Evolutionary conservation across 2,888 invertebrate species (phyloP), one percentile per base, ranked within the genome.

Genomic region (Rambutsinella grinnellia): DNA sequence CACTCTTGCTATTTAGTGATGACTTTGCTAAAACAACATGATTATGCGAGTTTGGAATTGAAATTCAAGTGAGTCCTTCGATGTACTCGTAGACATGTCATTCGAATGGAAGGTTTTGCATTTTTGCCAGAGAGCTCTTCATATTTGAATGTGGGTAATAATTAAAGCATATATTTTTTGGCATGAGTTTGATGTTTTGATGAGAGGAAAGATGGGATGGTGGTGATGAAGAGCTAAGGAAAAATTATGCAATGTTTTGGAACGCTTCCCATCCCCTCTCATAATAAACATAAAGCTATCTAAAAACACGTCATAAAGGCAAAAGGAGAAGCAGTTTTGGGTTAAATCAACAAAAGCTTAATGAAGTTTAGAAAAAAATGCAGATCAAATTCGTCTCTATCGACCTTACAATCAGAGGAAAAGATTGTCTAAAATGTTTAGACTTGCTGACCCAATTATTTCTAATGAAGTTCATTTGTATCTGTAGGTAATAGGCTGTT

Each of bases 311-410:
- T n/a, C n/a, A n/a, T n/a, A n/a, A n/a, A n/a, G 47, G 46, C 44
- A 51, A 27, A 17, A 21, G 13, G 49, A 63, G 23, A 24, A 28
- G 26, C 44, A 19, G 49, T 67, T 66, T 60, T 21, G 62, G 74
- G 74, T 67, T 74, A 74, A 24, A 67, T 49, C 61, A 67, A 74
- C 74, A 74, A 67, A 66, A 47, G 19, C 19, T 53, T 53, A 63
- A 63, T 63, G 53, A 63, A 63, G 53, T 63, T 36, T 23, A 36
- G n/a, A 62, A 58, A 5, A 15, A 53, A 1, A 53, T 17, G 17
- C 17, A 46, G 15, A n/a, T 17, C 46, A n/a, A 17, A 15, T 46
- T 17, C 46, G 17, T 15, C 17, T 46, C 46, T 46, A 17, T 15
- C 46, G 2, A 15, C 17, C n/a, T 17, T 46, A 46, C 46, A n/a